A percentile compares a stretch with the other conserved stretches of the same genome.
phyloP scores from a whole-genome alignment of 2,113 vertebrate genomes.

The Hyperoodon ampullatus region DNA sequence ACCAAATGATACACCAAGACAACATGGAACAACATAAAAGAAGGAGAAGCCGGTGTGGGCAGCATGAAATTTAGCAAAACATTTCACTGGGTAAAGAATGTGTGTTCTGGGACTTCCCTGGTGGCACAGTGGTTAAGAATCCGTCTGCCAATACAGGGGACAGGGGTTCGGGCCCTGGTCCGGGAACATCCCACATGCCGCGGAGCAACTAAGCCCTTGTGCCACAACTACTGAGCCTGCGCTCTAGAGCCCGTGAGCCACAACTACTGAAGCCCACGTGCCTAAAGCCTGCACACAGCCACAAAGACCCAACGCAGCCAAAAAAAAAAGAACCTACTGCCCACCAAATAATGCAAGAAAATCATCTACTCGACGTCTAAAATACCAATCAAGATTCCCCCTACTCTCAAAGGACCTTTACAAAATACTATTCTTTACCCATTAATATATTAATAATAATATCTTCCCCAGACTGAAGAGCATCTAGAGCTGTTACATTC shows the following conservation, averaged over 20 bases:
- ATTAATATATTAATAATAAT: not conserved
- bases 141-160: rapidly evolving
- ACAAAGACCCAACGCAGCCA: no score
- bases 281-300: no score
- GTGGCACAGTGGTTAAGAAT: not conserved
- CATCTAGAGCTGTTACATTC: no score
- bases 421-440: not conserved
- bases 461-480: not conserved
- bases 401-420: rapidly evolving
- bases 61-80: not conserved
- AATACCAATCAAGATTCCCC: not conserved
- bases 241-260: no score
- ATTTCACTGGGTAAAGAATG: not conserved
- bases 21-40: rapidly evolving
- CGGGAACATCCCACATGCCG: no score
- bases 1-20: rapidly evolving
- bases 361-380: not conserved
- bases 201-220: no score
- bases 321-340: not conserved
- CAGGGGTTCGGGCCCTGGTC: no score
- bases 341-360: not conserved
- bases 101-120: not conserved
- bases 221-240: no score
- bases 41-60: not conserved
- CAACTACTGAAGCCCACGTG: rapidly evolving